Evolutionary conservation across 2,797 vertebrate species (phyloP).

Genomic region (Todus mexicanus): DNA sequence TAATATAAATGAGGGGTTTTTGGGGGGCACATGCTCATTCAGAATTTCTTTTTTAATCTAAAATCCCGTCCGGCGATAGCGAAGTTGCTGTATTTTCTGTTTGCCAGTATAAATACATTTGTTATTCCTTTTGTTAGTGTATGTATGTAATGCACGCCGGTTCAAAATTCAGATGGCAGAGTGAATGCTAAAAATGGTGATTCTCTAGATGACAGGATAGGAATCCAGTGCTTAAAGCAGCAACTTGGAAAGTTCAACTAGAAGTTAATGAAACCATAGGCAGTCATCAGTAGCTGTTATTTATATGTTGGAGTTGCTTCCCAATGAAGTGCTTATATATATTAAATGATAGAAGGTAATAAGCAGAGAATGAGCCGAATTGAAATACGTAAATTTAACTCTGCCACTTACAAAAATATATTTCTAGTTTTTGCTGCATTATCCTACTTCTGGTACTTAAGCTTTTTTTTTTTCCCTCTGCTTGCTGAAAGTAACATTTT

Average conservation of each 20-base stretch:
- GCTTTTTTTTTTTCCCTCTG: background rate
- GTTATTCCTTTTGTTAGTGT: background rate
- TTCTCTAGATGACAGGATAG: constrained; percentile 28
- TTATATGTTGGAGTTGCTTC: constrained; percentile 65
- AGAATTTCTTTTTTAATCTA: background rate
- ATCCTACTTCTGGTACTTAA: background rate
- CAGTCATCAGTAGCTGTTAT: constrained; percentile 67
- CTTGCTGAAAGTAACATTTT: background rate
- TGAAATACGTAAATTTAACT: constrained; percentile 45
- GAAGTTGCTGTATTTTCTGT: background rate
- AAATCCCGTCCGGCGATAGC: background rate
- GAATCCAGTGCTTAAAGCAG: constrained; percentile 51
- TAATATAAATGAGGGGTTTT: background rate
- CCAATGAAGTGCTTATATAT: constrained; percentile 64
- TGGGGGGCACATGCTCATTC: background rate
- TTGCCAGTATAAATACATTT: background rate
- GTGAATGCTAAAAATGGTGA: background rate
- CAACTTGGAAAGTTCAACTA: constrained; percentile 63
- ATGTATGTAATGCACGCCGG: background rate
- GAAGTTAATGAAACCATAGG: constrained; percentile 72
- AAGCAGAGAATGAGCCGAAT: constrained; percentile 45
- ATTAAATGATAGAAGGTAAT: constrained; percentile 65
- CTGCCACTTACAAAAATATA: background rate
- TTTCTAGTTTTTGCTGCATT: constrained; percentile 24
- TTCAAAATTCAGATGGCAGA: background rate